Base-by-base conservation (phyloP, 2,113 vertebrate genomes). In the Ceyx melanurus region DNA sequence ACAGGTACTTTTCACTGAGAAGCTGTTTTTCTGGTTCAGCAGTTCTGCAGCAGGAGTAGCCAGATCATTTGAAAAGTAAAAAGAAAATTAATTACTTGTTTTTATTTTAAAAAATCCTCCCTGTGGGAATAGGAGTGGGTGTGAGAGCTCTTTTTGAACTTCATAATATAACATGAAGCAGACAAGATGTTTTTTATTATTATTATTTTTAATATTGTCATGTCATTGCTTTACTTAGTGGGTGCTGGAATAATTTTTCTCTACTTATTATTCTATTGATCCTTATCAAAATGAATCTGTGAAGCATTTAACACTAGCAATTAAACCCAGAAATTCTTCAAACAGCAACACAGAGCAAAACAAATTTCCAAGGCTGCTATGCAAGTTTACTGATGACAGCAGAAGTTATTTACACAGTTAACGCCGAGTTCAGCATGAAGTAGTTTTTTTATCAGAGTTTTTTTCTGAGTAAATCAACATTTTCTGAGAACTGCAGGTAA, bases 101-200 rank as follows among this genome's bases (percentile, higher is more conserved):
- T 96, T 96, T 83, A 86, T 90, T 95, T 92, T 81, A 80, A 86
- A 96, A 91, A 68, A 88, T 31, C 17, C n/a, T 93, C 93, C 89
- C 92, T 89, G 61, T 90, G 94, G 91, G 92, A 95, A 93, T 89
- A 92, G 68, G 81, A 94, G 94, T 95, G 91, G 94, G 95, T 2
- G 72, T 96, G 93, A 87, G 92, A 97, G 79, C 64, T 93, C 95
- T 80, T 95, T 92, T 87, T 37, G 85, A 91, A 92, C 51, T 94
- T 88, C 81, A 90, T 71, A 96, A 92, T 65, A 86, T 53, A 71
- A 68, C 18, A 67, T 21, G 82, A 88, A 93, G 82, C 65, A 95
- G 86, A 88, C 90, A 96, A 93, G 62, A n/a, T 35, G 9, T 20
- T 51, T 73, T 33, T 48, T 72, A 31, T 42, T 90, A 84, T 89